Conservation (phyloP, 2,888 invertebrate species). For the Calameuta idolon region DNA sequence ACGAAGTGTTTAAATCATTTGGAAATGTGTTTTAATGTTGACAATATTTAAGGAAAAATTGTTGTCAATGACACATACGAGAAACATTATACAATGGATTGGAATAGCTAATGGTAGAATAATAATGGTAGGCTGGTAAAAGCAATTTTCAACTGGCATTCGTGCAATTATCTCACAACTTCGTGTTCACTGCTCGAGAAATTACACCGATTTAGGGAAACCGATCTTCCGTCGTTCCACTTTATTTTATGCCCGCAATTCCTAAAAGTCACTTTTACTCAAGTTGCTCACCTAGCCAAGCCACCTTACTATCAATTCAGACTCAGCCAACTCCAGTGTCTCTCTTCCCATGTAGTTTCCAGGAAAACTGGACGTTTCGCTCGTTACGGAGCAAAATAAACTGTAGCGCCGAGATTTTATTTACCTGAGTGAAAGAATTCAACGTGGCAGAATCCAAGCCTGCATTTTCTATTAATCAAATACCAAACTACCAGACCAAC, state of each 20-base stretch:
- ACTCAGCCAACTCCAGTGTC: constrained; percentile 17
- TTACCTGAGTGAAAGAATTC: constrained; percentile 10
- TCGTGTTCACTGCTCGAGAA: neutral
- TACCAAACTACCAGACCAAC: neutral
- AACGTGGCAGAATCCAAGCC: constrained; percentile 21
- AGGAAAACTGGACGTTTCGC: constrained; percentile 26
- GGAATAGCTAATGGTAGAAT: neutral
- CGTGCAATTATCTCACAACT: constrained; percentile 30
- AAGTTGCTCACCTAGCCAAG: neutral
- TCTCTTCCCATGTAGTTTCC: constrained; percentile 27
- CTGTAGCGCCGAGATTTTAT: constrained; percentile 23
- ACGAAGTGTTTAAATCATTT: neutral
- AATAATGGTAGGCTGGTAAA: neutral
- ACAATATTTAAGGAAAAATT: neutral
- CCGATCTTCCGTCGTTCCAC: neutral
- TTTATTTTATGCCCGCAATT: too few species aligned
- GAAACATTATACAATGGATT: neutral
- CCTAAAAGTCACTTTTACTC: neutral
- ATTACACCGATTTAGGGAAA: neutral
- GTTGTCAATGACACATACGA: neutral
- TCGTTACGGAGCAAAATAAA: constrained; percentile 15
- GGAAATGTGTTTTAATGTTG: neutral
- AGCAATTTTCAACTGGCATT: constrained; percentile 28
- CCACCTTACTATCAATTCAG: neutral
- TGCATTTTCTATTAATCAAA: neutral